Evolutionary conservation across 2,113 vertebrate genomes (phyloP).

Genomic region (Speoplatyrhinus poulsoni): DNA sequence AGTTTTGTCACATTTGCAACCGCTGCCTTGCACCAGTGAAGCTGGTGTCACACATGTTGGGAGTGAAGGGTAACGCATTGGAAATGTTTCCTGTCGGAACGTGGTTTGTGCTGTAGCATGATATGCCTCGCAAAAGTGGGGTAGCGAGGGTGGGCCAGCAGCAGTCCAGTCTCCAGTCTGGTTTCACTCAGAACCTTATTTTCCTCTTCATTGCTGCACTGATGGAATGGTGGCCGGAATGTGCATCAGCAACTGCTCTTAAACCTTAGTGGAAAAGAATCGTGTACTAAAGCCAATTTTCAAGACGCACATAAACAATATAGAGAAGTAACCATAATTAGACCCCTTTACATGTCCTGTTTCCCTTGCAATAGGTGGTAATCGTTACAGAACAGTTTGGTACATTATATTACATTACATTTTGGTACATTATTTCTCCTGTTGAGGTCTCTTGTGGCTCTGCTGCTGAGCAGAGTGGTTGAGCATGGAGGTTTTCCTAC

Average conservation of each 20-base stretch:
- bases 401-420: background rate
- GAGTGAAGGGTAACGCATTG: constrained; percentile 7
- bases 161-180: constrained; percentile 6
- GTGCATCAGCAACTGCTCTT: constrained; percentile 8
- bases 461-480: constrained; percentile 18
- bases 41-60: background rate
- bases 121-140: background rate
- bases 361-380: background rate
- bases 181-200: constrained; percentile 2
- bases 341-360: background rate
- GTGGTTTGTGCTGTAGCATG: background rate
- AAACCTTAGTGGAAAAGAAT: background rate
- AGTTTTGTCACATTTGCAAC: background rate
- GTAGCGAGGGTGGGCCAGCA: background rate
- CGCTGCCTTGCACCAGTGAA: background rate
- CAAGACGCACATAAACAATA: background rate
- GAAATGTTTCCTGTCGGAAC: constrained; percentile 2
- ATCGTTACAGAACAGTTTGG: background rate
- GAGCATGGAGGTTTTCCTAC: background rate
- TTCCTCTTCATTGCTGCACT: constrained; percentile 5
- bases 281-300: background rate
- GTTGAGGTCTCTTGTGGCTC: constrained; percentile 12
- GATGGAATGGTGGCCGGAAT: constrained; percentile 13
- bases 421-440: background rate
- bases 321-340: constrained; percentile 4